A percentile compares a stretch with the other conserved stretches of the same genome.
Evolutionary conservation across 1,140 invertebrate species (phyloP).

Genomic region (Plectrocnemia conspersa): DNA sequence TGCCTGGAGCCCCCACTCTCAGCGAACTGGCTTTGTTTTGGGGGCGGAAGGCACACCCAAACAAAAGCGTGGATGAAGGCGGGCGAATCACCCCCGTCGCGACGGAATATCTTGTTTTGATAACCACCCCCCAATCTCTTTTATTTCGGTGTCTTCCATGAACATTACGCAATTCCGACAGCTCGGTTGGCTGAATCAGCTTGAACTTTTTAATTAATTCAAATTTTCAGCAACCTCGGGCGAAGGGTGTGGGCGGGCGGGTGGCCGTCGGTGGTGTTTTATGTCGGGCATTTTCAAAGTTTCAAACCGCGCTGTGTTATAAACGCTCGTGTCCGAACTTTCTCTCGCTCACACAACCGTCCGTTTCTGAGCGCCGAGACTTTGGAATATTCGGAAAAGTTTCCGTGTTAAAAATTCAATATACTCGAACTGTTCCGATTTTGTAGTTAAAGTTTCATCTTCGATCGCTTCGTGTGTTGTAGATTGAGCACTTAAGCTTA

Average conservation of each 20-base stretch:
- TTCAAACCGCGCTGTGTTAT: too few species aligned
- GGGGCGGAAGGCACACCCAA: constrained; percentile 8
- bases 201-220: constrained; percentile 35
- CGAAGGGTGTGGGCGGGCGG: not conserved
- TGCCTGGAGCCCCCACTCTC: constrained; percentile 4
- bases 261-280: not conserved
- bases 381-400: too few species aligned
- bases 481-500: too few species aligned
- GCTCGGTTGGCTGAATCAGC: constrained; percentile 1
- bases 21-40: not conserved
- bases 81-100: constrained; percentile 8
- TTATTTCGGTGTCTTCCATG: not conserved
- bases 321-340: too few species aligned
- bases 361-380: too few species aligned
- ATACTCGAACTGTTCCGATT: too few species aligned
- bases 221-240: constrained; percentile 20
- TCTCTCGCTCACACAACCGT: too few species aligned
- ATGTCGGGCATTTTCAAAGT: not conserved
- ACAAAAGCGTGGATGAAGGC: constrained; percentile 3
- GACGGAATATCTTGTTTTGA: constrained; percentile 33
- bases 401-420: too few species aligned
- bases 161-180: not conserved
- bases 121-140: constrained; percentile 20
- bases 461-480: too few species aligned
- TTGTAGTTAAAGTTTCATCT: too few species aligned